Base-by-base conservation (phyloP, 2,888 invertebrate genomes). In the Eurytoma californica region DNA sequence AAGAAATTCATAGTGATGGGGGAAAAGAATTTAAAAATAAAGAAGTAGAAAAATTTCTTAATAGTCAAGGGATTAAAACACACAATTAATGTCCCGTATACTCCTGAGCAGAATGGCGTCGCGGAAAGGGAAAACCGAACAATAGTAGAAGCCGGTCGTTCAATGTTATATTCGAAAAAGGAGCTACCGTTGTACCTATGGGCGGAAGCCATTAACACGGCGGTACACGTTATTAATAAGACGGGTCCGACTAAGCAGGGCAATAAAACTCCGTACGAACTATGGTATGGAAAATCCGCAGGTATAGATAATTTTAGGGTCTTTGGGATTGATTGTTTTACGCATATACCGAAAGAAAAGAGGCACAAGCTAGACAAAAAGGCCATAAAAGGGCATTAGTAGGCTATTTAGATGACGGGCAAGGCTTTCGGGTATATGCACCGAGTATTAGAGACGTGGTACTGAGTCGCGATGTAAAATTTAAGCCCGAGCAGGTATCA, bases 1-100 rank as follows among this genome's bases (percentile, higher is more conserved):
- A 82, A 73, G 81, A 82, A 73, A 53, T 85, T 55, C 80, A 73
- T 16, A 82, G 76, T 9, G 84, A 84, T 49, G 83, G 82, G 12
- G 84, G 83, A 1, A 80, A 24, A 57, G 84, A 85, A 67, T 85
- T 74, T 69, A 70, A 67, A 4, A 83, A 84, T 77, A 66, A 72
- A 51, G 49, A 70, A 0, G 58, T 84, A 7, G 69, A 75, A 14
- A 14, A 60, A 12, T 82, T 82, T 51, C n/a, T 57, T 82, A 53
- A 57, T 30, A 3, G 58, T 63, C 3, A 68, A 73, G 9, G 85
- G 83, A 0, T 83, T 85, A 51, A 83, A 65, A 58, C 61, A 84
- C 77, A 80, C 69, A 3, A 61, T 75, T 12, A 77, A 67, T 24
- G 79, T 77, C 5, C 76, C 81, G 20, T 82, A 83, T 30, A 77